Conservation (phyloP, 2,797 vertebrate genomes). For the Synanceia verrucosa region DNA sequence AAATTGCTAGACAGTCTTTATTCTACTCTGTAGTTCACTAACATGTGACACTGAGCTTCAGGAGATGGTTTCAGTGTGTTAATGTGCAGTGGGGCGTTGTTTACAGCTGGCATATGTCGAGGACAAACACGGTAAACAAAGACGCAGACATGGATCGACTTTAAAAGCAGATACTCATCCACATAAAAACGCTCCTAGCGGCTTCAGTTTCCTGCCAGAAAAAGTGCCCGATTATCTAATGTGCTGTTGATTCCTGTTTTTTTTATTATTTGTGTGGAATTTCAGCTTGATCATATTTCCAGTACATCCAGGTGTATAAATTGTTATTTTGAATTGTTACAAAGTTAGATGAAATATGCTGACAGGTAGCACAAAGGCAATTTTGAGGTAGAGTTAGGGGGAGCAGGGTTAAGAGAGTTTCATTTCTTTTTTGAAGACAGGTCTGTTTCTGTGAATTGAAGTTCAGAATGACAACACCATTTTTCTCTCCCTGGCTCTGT, state of each 20-base stretch:
- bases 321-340: neutral
- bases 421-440: neutral
- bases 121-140: neutral
- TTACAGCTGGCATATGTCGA: neutral
- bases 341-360: neutral
- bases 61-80: neutral
- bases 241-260: neutral
- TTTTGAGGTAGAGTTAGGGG: neutral
- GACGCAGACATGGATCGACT: neutral
- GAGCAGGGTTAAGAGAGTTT: neutral
- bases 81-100: neutral
- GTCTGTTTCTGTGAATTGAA: slow-evolving; percentile 6
- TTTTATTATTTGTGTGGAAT: neutral
- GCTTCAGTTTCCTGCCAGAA: neutral
- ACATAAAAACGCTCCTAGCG: neutral
- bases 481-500: neutral
- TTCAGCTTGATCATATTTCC: too few species aligned
- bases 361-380: neutral
- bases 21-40: neutral
- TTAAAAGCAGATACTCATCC: neutral
- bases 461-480: slow-evolving; percentile 4
- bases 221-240: neutral
- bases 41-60: neutral
- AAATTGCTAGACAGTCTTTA: neutral
- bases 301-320: too few species aligned